These are phyloP conservation scores for Amblyraja radiata DNA, from an alignment of 2,797 vertebrate genomes.

Conservation along the genomic window DNA sequence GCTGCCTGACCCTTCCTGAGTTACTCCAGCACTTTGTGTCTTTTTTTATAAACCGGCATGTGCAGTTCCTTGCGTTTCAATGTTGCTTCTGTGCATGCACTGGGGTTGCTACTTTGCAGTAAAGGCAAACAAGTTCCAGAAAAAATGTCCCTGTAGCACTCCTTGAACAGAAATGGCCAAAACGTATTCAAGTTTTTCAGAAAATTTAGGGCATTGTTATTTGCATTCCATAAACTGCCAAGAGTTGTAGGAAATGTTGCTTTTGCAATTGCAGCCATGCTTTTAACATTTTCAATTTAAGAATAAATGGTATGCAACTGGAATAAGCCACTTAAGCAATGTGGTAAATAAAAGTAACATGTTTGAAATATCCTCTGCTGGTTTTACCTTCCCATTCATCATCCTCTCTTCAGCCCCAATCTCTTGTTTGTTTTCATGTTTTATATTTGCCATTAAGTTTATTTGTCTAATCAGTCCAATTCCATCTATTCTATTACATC, in stretches of 20 bases:
- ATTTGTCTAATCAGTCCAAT: background rate
- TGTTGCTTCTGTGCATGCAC: too few species aligned
- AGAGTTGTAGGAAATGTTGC: background rate
- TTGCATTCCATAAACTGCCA: background rate
- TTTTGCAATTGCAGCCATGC: background rate
- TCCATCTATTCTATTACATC: background rate
- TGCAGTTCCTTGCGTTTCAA: too few species aligned
- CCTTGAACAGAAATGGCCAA: background rate
- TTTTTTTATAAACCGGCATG: too few species aligned
- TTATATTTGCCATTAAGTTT: background rate
- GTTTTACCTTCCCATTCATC: background rate
- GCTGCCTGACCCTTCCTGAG: too few species aligned
- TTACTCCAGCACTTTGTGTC: too few species aligned
- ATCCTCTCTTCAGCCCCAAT: slow-evolving; percentile 2
- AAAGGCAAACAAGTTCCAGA: background rate
- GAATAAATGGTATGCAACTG: background rate
- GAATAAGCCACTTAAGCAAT: background rate
- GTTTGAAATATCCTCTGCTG: background rate
- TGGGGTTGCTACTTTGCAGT: background rate
- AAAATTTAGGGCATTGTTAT: background rate
- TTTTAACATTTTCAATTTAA: background rate
- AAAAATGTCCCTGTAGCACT: background rate
- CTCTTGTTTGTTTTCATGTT: background rate
- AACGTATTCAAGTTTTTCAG: background rate
- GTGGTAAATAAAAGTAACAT: background rate